phyloP scores from a whole-genome alignment of 1,140 invertebrate species.

The Mycetomoellerius zeteki region DNA sequence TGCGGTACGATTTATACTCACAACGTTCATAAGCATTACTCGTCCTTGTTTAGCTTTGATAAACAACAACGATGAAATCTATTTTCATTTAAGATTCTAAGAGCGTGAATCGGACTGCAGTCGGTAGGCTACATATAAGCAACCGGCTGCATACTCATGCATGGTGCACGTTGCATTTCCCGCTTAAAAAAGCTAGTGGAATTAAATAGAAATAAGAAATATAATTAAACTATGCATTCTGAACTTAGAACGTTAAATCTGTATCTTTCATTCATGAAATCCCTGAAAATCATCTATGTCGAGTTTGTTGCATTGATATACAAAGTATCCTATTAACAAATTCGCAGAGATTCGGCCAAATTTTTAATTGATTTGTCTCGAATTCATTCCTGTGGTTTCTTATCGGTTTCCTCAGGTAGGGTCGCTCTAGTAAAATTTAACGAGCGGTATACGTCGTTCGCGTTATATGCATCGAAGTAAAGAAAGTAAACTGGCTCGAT shows the following conservation, averaged over 20 bases:
- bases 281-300: not conserved
- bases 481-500: constrained; percentile 41
- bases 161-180: not conserved
- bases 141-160: not conserved
- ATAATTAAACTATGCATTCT: not conserved
- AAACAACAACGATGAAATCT: no score
- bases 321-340: not conserved
- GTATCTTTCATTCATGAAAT: not conserved
- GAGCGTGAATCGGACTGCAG: no score
- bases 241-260: not conserved
- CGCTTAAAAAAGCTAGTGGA: not conserved
- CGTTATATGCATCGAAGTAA: constrained; percentile 14
- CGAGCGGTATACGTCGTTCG: constrained; percentile 16
- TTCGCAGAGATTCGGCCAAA: not conserved
- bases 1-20: no score
- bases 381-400: not conserved
- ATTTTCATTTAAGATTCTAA: no score
- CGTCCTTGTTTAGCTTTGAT: no score
- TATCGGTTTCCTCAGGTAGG: not conserved
- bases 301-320: not conserved
- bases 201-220: constrained; percentile 10
- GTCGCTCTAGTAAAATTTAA: constrained; percentile 33
- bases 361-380: not conserved
- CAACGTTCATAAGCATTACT: no score
- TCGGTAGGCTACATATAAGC: not conserved